Conservation (phyloP, 2,888 invertebrate species). For the Abscondita cerata region DNA sequence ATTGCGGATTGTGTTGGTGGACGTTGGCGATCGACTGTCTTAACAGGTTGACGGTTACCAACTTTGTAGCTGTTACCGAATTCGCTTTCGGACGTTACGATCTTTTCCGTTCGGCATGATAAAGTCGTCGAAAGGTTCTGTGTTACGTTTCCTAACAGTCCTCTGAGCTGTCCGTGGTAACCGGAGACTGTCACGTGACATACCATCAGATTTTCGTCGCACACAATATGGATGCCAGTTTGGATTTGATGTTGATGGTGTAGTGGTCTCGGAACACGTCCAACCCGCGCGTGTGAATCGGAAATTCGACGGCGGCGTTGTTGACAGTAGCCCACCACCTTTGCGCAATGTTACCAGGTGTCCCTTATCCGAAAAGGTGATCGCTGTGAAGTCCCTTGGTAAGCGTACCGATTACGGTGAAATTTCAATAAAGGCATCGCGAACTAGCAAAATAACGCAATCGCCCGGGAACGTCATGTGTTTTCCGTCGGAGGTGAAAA, state of each 20-base stretch:
- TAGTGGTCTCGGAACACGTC: slow-evolving; percentile 68
- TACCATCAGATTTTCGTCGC: slow-evolving; percentile 67
- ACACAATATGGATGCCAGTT: slow-evolving; percentile 70
- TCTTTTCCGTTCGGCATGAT: slow-evolving; percentile 76
- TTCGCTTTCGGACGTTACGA: slow-evolving; percentile 63
- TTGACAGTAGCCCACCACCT: slow-evolving; percentile 69
- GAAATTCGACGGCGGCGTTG: slow-evolving; percentile 73
- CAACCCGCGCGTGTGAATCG: slow-evolving; percentile 66
- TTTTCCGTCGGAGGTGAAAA: slow-evolving; percentile 88
- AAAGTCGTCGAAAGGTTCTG: slow-evolving; percentile 87
- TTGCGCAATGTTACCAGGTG: slow-evolving; percentile 64
- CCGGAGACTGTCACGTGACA: slow-evolving; percentile 79
- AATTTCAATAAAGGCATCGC: slow-evolving; percentile 88
- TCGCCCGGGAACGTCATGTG: slow-evolving; percentile 80
- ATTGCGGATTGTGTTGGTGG: slow-evolving; percentile 62
- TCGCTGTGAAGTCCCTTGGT: slow-evolving; percentile 72
- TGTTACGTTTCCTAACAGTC: slow-evolving; percentile 90
- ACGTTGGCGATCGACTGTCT: slow-evolving; percentile 61
- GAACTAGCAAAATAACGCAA: slow-evolving; percentile 84
- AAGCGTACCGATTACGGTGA: slow-evolving; percentile 78
- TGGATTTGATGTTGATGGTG: slow-evolving; percentile 66
- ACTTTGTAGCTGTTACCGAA: slow-evolving; percentile 81
- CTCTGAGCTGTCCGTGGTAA: slow-evolving; percentile 84
- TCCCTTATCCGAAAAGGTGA: slow-evolving; percentile 74
- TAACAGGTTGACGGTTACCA: slow-evolving; percentile 64